Percentiles rank a stretch among this genome's conserved stretches.
Evolutionary conservation across 2,113 vertebrate genomes (phyloP).

Genomic region (Siniperca chuatsi): DNA sequence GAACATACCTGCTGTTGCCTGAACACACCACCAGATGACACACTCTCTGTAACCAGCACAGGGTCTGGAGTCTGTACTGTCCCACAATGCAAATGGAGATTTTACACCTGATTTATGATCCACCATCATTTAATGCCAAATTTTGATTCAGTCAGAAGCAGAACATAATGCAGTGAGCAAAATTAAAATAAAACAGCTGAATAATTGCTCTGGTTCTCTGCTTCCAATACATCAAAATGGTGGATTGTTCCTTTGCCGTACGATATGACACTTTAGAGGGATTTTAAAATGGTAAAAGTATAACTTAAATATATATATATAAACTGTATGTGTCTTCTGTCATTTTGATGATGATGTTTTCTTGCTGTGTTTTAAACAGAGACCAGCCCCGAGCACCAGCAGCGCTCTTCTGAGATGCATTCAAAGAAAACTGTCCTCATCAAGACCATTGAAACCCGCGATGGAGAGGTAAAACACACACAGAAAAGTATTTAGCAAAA

Average conservation of each 20-base stretch:
- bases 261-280: not conserved
- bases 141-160: not conserved
- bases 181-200: not conserved
- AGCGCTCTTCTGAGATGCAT: conserved; percentile 88
- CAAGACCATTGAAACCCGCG: conserved; percentile 94
- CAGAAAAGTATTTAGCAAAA: not conserved
- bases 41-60: not conserved
- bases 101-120: not conserved
- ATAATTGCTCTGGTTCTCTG: not conserved
- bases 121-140: not conserved
- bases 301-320: not conserved
- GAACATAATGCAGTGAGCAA: not conserved
- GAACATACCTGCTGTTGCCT: conserved; percentile 24
- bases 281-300: not conserved
- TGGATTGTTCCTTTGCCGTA: not conserved
- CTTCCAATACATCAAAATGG: not conserved
- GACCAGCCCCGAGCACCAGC: conserved; percentile 91
- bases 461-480: conserved; percentile 88
- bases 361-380: conserved; percentile 79
- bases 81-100: not conserved
- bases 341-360: not conserved
- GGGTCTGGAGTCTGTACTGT: not conserved
- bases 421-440: conserved; percentile 97
- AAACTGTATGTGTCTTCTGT: not conserved
- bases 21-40: conserved; percentile 46